Evolutionary conservation across 2,888 invertebrate species (phyloP), one percentile per base, ranked within the genome.

Genomic region (Protonemura montana): DNA sequence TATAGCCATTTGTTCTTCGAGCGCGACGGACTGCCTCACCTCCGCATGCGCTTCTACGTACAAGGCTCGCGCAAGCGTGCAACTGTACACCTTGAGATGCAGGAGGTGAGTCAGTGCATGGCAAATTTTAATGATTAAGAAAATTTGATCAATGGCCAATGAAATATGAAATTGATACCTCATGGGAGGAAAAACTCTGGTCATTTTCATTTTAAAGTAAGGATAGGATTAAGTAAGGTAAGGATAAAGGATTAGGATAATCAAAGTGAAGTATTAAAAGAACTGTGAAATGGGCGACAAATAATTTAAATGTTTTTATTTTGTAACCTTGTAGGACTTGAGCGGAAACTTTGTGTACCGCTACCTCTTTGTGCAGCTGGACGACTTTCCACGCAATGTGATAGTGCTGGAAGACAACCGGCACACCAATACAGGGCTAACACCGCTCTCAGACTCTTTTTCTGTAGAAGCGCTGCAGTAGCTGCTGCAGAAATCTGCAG

Each of bases 31-130:
- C 93, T 94, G 21, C 94, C 95, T 88, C 95, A 96, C 89, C 94
- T 98, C 93, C 93, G 97, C 89, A 97, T 98, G 96, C 94, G 95
- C 90, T 98, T 98, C 91, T 96, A 98, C 90, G 93, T 98, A 87
- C 95, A 98, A 92, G 98, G 98, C 76, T 92, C 94, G 80, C 93
- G 96, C 87, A 95, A 95, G 89, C 95, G 95, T 89, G 98, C 95
- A 76, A 96, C 97, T 85, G 98, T 96, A 10, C 95, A 97, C 90
- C 92, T 98, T 88, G 98, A 98, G 92, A 95, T 97, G 92, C 94
- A 94, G 90, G 94, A 96, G 93, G 98, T 97, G 91, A 91, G 84
- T 21, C 41, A 86, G n/a, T 21, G 25, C 13, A 42, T 85, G n/a
- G n/a, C n/a, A n/a, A n/a, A n/a, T n/a, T n/a, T n/a, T n/a, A n/a